Conservation (phyloP, 2,113 vertebrate genomes). For the Podarcis cretensis region DNA sequence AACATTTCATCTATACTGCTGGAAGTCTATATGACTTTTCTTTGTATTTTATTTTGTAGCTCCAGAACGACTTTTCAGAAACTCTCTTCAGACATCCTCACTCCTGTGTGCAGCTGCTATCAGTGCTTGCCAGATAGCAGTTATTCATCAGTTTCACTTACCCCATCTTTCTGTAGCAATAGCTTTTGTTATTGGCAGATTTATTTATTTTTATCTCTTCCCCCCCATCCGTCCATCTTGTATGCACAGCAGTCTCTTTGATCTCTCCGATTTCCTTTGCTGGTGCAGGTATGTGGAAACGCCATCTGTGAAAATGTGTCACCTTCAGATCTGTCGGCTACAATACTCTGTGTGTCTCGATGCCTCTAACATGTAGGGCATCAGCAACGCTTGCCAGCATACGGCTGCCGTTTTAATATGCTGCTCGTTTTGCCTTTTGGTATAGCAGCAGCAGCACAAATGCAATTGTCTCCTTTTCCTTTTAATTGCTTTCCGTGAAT, state of each 20-base stretch:
- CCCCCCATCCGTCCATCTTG: constrained; percentile 6
- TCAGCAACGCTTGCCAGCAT: not conserved
- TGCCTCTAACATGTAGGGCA: not conserved
- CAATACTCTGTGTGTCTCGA: not conserved
- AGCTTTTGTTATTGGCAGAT: constrained; percentile 38
- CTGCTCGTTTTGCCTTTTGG: rapidly evolving
- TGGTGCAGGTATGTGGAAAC: constrained; percentile 12
- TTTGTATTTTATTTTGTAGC: not conserved
- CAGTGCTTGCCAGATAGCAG: constrained; percentile 4
- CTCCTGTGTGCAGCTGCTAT: constrained; percentile 29
- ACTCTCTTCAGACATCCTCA: constrained; percentile 14
- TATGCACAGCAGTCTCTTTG: constrained; percentile 3
- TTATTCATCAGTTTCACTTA: constrained; percentile 33
- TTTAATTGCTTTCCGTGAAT: not conserved
- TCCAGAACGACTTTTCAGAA: constrained; percentile 26
- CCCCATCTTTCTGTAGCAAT: constrained; percentile 25
- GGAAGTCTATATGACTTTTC: constrained; percentile 1
- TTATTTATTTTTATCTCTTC: constrained; percentile 40
- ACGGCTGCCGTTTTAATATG: not conserved
- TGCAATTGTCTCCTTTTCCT: not conserved
- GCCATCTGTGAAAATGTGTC: constrained; percentile 25
- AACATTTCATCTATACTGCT: not conserved
- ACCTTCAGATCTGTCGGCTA: constrained; percentile 6
- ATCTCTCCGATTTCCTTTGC: constrained; percentile 6
- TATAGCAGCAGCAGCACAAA: not conserved